phyloP scores from a whole-genome alignment of 1,140 invertebrate genomes.

The Heliconius melpomene region DNA sequence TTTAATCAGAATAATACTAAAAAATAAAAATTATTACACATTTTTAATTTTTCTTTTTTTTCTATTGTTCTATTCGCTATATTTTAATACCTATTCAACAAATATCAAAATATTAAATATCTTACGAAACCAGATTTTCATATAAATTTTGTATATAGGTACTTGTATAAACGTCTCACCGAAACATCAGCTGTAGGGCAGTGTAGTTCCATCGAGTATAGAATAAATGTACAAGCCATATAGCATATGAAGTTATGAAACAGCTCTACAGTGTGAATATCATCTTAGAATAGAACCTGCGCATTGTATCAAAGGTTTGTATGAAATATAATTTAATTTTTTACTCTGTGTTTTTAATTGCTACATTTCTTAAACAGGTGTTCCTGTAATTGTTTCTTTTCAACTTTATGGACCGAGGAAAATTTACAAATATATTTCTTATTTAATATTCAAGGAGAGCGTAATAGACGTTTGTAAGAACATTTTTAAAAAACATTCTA shows the following conservation, averaged over 20 bases:
- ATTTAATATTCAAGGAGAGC: neutral
- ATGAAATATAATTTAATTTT: neutral
- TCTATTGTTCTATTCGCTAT: too few relatives aligned
- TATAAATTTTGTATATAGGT: neutral
- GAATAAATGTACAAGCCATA: neutral
- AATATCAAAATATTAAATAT: too few relatives aligned
- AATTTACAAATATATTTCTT: neutral
- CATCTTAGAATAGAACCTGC: conserved; percentile 1
- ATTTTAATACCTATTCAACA: too few relatives aligned
- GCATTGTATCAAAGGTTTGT: neutral
- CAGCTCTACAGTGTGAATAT: neutral
- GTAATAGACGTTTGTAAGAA: neutral
- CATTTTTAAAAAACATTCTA: neutral
- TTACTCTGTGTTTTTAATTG: neutral
- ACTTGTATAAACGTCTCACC: neutral
- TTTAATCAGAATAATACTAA: too few relatives aligned
- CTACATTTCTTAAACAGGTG: neutral
- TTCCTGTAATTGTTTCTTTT: conserved; percentile 9
- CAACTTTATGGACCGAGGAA: neutral
- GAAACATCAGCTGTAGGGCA: neutral
- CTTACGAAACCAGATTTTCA: too few relatives aligned
- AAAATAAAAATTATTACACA: too few relatives aligned
- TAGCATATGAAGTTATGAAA: neutral
- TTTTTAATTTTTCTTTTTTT: too few relatives aligned
- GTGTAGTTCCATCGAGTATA: neutral